Evolutionary conservation across 2,888 invertebrate genomes (phyloP), one percentile per base, ranked within the genome.

Genomic region (Adelognathus sp.): DNA sequence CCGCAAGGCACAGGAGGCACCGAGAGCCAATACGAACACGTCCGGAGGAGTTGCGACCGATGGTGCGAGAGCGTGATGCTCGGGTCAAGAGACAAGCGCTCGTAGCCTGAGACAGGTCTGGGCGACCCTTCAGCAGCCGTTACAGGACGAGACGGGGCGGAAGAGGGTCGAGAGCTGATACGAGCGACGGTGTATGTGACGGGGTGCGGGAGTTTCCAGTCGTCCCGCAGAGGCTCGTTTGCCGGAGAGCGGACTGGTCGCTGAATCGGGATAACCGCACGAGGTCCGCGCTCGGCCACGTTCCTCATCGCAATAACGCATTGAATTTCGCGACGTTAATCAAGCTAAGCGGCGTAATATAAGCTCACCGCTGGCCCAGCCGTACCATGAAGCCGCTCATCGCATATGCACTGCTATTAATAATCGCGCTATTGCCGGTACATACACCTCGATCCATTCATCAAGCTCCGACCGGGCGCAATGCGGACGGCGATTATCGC

Each of bases 251-350:
- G 21, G n/a, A 39, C 18, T 4, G 16, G 16, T 7, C 16, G 24
- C 31, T 3, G 44, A 60, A 54, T 21, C 31, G 31, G 50, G 54
- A 39, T 41, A 24, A 33, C 24, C 9, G 18, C n/a, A 14, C 36
- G 33, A 41, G 39, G 41, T 60, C 54, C 16, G 44, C 63, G 73
- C 75, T 46, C 77, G 56, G 76, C 80, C 81, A 79, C 82, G 80
- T 81, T 82, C 83, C 82, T 80, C 81, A 81, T 82, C 71, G 85
- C 84, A 83, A 85, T 85, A 85, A 86, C 81, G 82, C 83, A 85
- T 85, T 78, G 83, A 83, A 84, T 83, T 86, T 83, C 73, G 81
- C 82, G 86, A 86, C 86, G 87, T 88, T 87, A 88, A 88, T 88
- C 88, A 88, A 83, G 82, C 86, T 85, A 82, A 85, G 84, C 83